Base-by-base conservation (phyloP, 1,140 invertebrate species). In the Sipha flava region DNA sequence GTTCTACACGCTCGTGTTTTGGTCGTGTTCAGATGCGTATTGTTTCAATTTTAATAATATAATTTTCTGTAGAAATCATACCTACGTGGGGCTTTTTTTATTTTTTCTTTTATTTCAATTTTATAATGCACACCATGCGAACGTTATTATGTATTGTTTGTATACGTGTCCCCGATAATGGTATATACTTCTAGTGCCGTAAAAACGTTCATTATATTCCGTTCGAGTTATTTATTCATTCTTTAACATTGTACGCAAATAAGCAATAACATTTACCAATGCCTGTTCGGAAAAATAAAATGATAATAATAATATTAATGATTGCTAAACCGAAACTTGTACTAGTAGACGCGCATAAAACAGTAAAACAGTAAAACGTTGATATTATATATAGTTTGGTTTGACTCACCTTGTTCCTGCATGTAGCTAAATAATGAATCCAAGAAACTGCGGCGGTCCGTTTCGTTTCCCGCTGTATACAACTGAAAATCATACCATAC, bases 361-460 rank as follows among this genome's bases (percentile, higher is more conserved):
- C n/a, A n/a, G n/a, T n/a, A n/a, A n/a, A n/a, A n/a, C n/a, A n/a
- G n/a, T n/a, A n/a, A n/a, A n/a, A n/a, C n/a, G n/a, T n/a, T n/a
- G n/a, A n/a, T n/a, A n/a, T n/a, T n/a, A n/a, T n/a, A n/a, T n/a
- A n/a, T n/a, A n/a, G n/a, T 43, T 3, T 40, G 10, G 37, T 57
- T 77, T 75, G 2, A 9, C 73, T 59, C 21, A 77, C 73, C 73
- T 77, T 77, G 73, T 77, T 77, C 73, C 34, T 77, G 73, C 73
- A 77, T 77, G 34, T 57, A 77, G n/a, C 73, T 77, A 23, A 77
- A 77, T 21, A 77, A 34, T 14, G 73, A 77, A 43, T 77, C 73
- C 52, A 77, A 34, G 21, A 77, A 77, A 57, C 73, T 77, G 2
- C 73, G 73, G 18, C 73, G 57, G 23, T 77, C 73, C 7, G 52